Evolutionary conservation across 2,888 invertebrate species (phyloP), one percentile per base, ranked within the genome.

Genomic region (Drosophila histrio): DNA sequence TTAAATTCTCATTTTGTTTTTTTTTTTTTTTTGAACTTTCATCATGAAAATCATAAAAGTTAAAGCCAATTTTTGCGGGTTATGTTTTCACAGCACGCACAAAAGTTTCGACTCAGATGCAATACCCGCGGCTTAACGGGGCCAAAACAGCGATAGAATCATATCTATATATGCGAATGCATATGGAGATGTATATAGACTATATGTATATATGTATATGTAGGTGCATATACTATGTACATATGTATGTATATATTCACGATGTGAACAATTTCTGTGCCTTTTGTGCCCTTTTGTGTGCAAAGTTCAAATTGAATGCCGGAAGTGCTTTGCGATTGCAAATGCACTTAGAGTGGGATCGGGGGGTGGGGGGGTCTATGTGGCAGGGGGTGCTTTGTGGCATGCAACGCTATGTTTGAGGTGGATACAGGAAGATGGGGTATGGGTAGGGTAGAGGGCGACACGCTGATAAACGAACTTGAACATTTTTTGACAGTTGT

Each of bases 401-500:
- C 39, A 34, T 17, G 47, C 36, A 43, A 36, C 17, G 36, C 41
- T 17, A 1, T 26, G 17, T 19, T 4, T 26, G 24, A 3, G 28
- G 30, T 30, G 30, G 30, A 13, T 17, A 21, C 9, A n/a, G 19
- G 19, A 13, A n/a, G 46, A 9, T n/a, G n/a, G 22, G 17, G 44
- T 26, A 9, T 41, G 15, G 11, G 1, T 8, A 6, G 9, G 0
- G 4, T 9, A 1, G 30, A 13, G 11, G 17, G 24, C 44, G 11
- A n/a, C 13, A 34, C 32, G 43, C 65, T 85, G 80, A 83, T 83
- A 86, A 83, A 86, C 84, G 83, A 86, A 83, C 78, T 84, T 80
- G 72, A 76, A 72, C 78, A 71, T 53, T 78, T 84, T 81, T 88
- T 89, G 89, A 90, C 90, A 90, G 89, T 87, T 89, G 81, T 80